A percentile compares a stretch with the other conserved stretches of the same genome.
These are phyloP conservation scores for Poecilia wingei DNA, from an alignment of 2,797 vertebrate species.

Conservation along the genomic window DNA sequence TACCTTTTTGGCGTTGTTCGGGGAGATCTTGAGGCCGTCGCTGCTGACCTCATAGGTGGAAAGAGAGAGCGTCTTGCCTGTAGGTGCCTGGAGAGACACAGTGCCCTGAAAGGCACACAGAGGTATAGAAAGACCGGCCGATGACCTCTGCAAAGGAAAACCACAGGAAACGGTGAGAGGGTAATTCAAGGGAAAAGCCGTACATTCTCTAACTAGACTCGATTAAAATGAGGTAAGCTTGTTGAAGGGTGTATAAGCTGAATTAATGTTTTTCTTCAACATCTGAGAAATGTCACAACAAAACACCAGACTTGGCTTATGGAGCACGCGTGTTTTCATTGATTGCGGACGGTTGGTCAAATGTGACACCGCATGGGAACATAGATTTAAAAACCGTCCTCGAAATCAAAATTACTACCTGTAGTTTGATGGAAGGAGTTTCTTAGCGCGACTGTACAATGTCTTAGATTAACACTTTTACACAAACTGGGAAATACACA, in stretches of 20 bases:
- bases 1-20: constrained; percentile 85
- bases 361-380: neutral
- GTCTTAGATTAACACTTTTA: neutral
- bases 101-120: constrained; percentile 96
- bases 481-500: neutral
- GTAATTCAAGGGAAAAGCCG: neutral
- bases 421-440: neutral
- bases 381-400: neutral
- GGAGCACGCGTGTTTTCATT: neutral
- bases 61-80: constrained; percentile 93
- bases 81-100: constrained; percentile 93
- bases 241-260: neutral
- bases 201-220: neutral
- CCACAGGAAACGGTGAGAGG: neutral
- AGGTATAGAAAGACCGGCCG: constrained; percentile 88
- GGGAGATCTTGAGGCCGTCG: constrained; percentile 90
- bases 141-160: constrained; percentile 79
- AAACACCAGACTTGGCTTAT: neutral
- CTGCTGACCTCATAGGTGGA: constrained; percentile 98
- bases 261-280: neutral
- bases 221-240: neutral
- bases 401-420: neutral
- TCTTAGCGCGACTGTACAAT: neutral
- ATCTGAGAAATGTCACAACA: neutral
- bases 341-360: neutral